Base-by-base conservation (phyloP, 2,113 vertebrate species). In the Poeciliopsis prolifica region DNA sequence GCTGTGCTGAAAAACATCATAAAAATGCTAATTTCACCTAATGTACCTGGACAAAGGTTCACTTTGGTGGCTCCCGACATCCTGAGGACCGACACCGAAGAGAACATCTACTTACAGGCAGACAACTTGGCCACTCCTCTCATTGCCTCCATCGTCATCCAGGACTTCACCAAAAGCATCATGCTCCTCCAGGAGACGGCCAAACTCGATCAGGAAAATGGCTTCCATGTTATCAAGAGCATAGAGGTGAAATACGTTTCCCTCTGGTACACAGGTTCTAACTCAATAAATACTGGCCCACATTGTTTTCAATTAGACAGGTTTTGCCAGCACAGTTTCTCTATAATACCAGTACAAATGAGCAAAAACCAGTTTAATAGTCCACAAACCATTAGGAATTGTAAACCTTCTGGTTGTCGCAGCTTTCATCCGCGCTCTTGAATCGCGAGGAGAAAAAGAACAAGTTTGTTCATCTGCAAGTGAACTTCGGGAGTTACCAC, bases 41-140 rank as follows among this genome's bases (percentile, higher is more conserved):
- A 42, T 42, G 12, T 12, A 2, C n/a, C 4, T 28, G 7, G 1
- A 3, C 70, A 44, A 76, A 92, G 91, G 81, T 95, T 93, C 61
- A 80, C 62, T 6, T 3, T 95, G 31, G 15, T 95, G 82, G 86
- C 92, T 78, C 93, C 94, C 10, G 80, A 85, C 79, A 78, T 91
- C 51, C 83, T 95, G 69, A 89, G 92, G 77, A 63, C 84, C 2
- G 91, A 92, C 82, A 93, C 79, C 28, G 40, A 85, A 37, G 94
- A 93, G 86, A 94, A 93, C 74, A 86, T 95, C 74, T 89, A 90
- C 73, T 51, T 95, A 31, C 87, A 93, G 78, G 91, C 82, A 0
- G 66, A 89, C 0, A 68, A 48, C 0, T 0, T 87, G 5, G 5
- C 68, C 22, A 0, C 0, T 10, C 28, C 84, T 0, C 0, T 91